phyloP scores from a whole-genome alignment of 2,797 vertebrate genomes.

The Aldrovandia affinis region DNA sequence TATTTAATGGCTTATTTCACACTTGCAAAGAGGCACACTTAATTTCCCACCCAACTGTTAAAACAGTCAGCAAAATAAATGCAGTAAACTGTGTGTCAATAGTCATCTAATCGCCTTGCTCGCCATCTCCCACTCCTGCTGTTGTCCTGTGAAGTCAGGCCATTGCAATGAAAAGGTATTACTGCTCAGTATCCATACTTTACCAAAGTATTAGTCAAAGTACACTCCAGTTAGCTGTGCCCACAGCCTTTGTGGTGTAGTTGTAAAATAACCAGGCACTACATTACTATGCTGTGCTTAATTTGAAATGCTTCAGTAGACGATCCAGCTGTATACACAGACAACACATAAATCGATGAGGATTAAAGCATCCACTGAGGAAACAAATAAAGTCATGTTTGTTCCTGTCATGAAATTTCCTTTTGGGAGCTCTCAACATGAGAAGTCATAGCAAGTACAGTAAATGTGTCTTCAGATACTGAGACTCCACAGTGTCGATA shows the following conservation, averaged over 20 bases:
- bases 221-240: constrained; percentile 17
- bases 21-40: not conserved
- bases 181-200: constrained; percentile 27
- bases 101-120: not conserved
- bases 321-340: not conserved
- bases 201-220: constrained; percentile 45
- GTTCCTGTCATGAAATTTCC: not conserved
- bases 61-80: not conserved
- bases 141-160: not conserved
- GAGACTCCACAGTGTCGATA: not conserved
- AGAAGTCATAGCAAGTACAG: not conserved
- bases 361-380: not conserved
- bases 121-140: not conserved
- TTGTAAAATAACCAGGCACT: not conserved
- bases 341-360: not conserved
- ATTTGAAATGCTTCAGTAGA: not conserved
- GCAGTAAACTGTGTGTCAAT: constrained; percentile 10
- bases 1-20: not conserved
- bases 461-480: not conserved
- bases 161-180: constrained; percentile 14
- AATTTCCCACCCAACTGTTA: not conserved
- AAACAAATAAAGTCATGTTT: not conserved
- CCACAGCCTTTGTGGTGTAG: not conserved
- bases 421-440: not conserved
- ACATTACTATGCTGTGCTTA: not conserved